phyloP scores from a whole-genome alignment of 2,113 vertebrate species.

The Excalfactoria chinensis region DNA sequence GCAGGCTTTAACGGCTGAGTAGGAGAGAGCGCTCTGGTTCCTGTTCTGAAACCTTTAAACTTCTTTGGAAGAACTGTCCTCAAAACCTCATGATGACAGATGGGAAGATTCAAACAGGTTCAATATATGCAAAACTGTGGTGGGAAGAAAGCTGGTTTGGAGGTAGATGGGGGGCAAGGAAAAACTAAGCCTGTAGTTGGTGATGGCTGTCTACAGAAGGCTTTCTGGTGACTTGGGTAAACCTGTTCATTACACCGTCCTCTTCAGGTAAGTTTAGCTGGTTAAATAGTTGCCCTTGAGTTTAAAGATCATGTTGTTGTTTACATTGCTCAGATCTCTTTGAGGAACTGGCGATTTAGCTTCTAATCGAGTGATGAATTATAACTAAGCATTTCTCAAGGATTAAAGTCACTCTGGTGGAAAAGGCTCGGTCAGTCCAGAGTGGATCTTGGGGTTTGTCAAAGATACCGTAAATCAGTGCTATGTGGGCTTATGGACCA shows the following conservation, averaged over 20 bases:
- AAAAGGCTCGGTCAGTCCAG: background rate
- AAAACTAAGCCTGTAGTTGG: accelerated
- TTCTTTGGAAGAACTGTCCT: conserved; percentile 57
- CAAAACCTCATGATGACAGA: conserved; percentile 12
- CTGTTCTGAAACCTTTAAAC: conserved; percentile 63
- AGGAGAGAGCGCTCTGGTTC: conserved; percentile 51
- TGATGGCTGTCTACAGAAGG: background rate
- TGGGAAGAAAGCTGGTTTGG: background rate
- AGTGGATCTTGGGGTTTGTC: background rate
- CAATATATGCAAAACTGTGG: background rate
- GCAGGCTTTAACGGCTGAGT: conserved; percentile 66
- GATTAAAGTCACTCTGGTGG: background rate
- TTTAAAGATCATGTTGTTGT: background rate
- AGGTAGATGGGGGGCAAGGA: background rate
- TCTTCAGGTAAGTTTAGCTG: background rate
- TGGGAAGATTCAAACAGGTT: background rate
- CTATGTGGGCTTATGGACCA: background rate
- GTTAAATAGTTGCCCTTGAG: background rate
- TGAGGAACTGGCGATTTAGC: background rate
- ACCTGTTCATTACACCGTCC: background rate
- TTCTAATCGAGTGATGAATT: background rate
- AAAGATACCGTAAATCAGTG: accelerated
- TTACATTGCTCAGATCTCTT: background rate
- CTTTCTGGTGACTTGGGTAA: accelerated
- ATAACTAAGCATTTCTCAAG: background rate